Evolutionary conservation across 2,113 vertebrate genomes (phyloP), one percentile per base, ranked within the genome.

Genomic region (Vidua chalybeata): DNA sequence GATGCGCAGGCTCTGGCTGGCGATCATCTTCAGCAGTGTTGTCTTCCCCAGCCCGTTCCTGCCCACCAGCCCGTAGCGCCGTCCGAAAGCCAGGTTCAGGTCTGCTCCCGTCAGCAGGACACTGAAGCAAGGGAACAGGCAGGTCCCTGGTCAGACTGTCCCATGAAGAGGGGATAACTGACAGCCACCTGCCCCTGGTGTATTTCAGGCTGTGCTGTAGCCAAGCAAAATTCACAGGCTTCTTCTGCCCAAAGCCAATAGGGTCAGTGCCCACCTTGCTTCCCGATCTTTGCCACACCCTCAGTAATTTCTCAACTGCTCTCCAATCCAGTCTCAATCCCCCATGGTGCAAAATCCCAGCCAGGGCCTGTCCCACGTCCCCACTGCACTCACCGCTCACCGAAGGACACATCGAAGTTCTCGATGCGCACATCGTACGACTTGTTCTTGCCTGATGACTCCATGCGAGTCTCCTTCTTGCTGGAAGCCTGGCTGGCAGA

Each of bases 381-480:
- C 69, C 46, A 35, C 9, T 22, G 8, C 82, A 97, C 98, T 98
- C 97, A 99, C 99, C 99, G 98, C 84, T 99, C 99, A 59, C 99
- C 99, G 59, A 99, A 99, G 51, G 99, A 99, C 75, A 99, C 99
- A 7, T 99, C 99, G 21, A 99, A 99, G 98, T 99, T 99, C 96
- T 99, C 99, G 3, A 99, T 99, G 89, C 99, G 98, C 77, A 99
- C 98, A 49, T 99, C 99, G 2, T 99, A 99, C 2, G 99, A 99
- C 79, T 99, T 99, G 95, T 99, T 99, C 97, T 99, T 99, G 96
- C 99, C 99, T 5, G 99, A 99, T 21, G 98, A 98, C 92, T 99
- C 99, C 51, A 99, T 98, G 9, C 99, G 98, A 64, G 89, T 99
- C 62, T 99, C 99, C 96, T 99, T 99, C 97, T 99, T 99, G 97